phyloP scores from a whole-genome alignment of 2,797 vertebrate species.

The Phalanger gymnotis region DNA sequence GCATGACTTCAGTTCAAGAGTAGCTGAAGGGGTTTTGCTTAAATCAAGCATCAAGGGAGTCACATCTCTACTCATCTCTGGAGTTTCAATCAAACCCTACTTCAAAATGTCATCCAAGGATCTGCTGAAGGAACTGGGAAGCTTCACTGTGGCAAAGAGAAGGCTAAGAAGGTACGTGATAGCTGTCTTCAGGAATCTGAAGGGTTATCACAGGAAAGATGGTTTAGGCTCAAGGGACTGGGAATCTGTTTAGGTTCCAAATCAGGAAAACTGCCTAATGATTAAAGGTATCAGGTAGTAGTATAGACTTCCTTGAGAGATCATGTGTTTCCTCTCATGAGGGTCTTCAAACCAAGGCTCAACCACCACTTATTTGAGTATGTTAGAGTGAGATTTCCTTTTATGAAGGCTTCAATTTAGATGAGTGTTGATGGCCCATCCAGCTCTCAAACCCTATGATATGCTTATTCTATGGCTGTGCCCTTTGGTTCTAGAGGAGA shows the following conservation, averaged over 20 bases:
- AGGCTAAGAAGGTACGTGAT: background rate
- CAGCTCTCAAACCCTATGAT: background rate
- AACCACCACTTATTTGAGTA: background rate
- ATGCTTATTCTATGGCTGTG: background rate
- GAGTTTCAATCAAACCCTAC: slow-evolving; percentile 10
- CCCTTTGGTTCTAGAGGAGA: background rate
- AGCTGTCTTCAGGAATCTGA: background rate
- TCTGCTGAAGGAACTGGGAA: background rate
- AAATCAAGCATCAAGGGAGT: slow-evolving; percentile 9
- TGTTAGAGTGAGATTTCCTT: background rate
- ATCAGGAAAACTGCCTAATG: background rate
- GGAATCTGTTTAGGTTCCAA: background rate
- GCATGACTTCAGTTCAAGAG: slow-evolving; percentile 12
- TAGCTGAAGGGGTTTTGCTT: slow-evolving; percentile 14
- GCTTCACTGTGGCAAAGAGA: background rate
- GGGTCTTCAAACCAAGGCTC: background rate
- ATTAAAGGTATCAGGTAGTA: background rate
- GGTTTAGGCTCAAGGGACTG: background rate
- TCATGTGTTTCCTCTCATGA: background rate
- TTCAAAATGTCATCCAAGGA: background rate
- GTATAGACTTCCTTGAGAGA: background rate
- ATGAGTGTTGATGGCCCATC: background rate
- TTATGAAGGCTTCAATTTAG: background rate
- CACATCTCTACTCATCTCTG: background rate
- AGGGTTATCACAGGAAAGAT: background rate